A percentile compares a stretch with the other conserved stretches of the same genome.
phyloP scores from a whole-genome alignment of 2,797 vertebrate genomes.

The Leucoraja ocellata region DNA sequence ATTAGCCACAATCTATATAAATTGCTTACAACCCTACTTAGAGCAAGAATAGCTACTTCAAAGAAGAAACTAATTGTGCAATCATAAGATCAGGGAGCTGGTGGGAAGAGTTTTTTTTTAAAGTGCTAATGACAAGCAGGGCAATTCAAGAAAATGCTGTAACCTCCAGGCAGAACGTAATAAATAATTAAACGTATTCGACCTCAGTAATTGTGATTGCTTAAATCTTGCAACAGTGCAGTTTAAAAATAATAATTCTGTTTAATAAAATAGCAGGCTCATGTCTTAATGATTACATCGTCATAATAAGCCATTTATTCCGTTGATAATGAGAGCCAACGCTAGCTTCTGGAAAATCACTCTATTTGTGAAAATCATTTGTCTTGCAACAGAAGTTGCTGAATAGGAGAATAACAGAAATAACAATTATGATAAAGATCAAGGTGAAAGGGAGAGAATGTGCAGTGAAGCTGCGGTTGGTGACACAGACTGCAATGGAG shows the following conservation, averaged over 20 bases:
- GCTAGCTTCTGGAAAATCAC: background rate
- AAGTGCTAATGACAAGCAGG: background rate
- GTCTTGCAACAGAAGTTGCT: conserved; percentile 7
- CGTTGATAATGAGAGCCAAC: background rate
- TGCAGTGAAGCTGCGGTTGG: background rate
- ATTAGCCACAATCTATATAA: background rate
- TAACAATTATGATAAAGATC: conserved; percentile 1
- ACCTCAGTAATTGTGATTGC: background rate
- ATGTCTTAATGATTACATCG: background rate
- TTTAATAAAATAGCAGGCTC: background rate
- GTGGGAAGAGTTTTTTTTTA: conserved; percentile 1
- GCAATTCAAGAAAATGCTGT: background rate
- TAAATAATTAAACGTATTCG: conserved; percentile 31
- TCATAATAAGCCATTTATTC: background rate
- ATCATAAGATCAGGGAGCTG: conserved; percentile 11
- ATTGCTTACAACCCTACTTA: background rate
- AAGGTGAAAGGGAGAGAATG: background rate
- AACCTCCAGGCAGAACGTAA: conserved; percentile 1
- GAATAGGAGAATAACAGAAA: background rate
- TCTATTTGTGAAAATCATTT: background rate
- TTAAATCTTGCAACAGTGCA: background rate
- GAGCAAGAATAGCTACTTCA: background rate
- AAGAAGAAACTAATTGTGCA: conserved; percentile 16
- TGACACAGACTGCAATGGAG: background rate
- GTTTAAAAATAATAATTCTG: conserved; percentile 7